A percentile compares a stretch with the other conserved stretches of the same genome.
Conservation (phyloP, 2,113 vertebrate species). For the Hemiscyllium ocellatum region DNA sequence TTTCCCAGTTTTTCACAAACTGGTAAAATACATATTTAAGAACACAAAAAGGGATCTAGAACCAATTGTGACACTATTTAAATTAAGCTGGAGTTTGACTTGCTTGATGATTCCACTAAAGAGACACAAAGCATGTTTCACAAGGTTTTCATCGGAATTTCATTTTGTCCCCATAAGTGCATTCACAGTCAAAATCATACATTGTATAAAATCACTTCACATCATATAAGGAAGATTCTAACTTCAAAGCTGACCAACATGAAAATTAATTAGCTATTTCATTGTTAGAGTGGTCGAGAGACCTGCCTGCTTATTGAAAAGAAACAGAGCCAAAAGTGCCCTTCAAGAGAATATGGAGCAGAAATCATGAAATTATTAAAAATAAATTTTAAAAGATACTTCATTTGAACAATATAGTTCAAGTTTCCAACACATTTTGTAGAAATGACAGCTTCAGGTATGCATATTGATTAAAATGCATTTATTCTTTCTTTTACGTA, state of each 20-base stretch:
- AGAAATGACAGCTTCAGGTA: constrained; percentile 38
- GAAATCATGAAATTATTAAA: not conserved
- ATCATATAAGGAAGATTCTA: not conserved
- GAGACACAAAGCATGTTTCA: not conserved
- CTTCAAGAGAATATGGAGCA: not conserved
- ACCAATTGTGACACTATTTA: not conserved
- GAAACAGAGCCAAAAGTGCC: not conserved
- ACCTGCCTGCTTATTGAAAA: not conserved
- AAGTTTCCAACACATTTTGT: constrained; percentile 35
- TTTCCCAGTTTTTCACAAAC: not conserved
- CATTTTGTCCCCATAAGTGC: too few relatives aligned
- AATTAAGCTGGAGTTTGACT: not conserved
- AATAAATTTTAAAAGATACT: not conserved
- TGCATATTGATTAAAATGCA: constrained; percentile 45
- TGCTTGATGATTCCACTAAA: not conserved
- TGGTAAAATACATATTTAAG: not conserved
- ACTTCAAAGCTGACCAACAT: not conserved
- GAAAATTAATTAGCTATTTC: not conserved
- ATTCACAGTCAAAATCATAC: not conserved
- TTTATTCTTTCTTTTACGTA: constrained; percentile 33
- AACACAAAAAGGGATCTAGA: not conserved
- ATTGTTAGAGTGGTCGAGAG: not conserved
- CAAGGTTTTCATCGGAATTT: not conserved
- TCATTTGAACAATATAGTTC: not conserved
- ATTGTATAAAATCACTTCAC: not conserved